These are phyloP conservation scores for Camptogramma bilineatum DNA, from an alignment of 2,888 invertebrate genomes.

Conservation along the genomic window DNA sequence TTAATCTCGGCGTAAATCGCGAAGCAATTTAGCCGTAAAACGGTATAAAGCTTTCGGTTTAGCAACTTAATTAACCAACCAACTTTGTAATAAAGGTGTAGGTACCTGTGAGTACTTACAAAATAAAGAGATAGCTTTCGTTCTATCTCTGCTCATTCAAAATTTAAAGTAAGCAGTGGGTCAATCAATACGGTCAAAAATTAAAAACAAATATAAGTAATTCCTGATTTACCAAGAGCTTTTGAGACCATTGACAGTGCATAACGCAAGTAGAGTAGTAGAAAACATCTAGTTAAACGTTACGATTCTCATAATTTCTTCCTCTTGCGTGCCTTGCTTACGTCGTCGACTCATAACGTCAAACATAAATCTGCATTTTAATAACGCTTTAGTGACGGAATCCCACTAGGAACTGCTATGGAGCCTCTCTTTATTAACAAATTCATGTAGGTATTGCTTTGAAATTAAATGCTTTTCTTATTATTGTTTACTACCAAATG, in stretches of 20 bases:
- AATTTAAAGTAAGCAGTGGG: neutral
- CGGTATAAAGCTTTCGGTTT: constrained; percentile 17
- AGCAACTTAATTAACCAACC: constrained; percentile 24
- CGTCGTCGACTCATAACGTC: neutral
- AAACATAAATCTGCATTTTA: constrained; percentile 27
- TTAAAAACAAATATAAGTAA: no score
- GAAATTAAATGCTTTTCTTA: neutral
- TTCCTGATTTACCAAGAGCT: neutral
- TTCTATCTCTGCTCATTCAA: no score
- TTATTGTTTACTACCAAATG: neutral
- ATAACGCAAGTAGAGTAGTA: neutral
- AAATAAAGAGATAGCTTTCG: neutral
- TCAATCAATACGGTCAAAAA: neutral
- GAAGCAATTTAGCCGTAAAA: constrained; percentile 23
- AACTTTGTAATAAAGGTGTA: constrained; percentile 8
- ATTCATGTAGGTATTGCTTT: neutral
- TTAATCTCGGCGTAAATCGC: constrained; percentile 23
- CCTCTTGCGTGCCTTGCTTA: neutral
- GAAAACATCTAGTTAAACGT: neutral
- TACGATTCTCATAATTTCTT: constrained; percentile 5
- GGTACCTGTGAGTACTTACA: neutral
- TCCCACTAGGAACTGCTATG: constrained; percentile 14
- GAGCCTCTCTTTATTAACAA: constrained; percentile 8
- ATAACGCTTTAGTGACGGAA: constrained; percentile 22
- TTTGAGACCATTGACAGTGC: neutral